Percentiles rank a stretch among this genome's conserved stretches.
phyloP scores from a whole-genome alignment of 2,797 vertebrate genomes.

The Cyclopterus lumpus region DNA sequence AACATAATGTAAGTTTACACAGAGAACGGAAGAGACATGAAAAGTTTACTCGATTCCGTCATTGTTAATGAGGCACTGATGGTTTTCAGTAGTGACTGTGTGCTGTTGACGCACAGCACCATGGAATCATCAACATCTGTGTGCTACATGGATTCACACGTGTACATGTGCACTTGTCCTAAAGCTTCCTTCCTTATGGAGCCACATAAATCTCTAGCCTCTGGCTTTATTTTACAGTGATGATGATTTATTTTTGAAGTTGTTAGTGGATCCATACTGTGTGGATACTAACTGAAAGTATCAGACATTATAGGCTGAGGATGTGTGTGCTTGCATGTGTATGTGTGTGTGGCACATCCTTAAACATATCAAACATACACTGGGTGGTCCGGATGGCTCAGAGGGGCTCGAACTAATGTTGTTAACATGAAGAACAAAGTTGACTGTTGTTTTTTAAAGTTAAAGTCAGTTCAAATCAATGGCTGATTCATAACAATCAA shows the following conservation, averaged over 20 bases:
- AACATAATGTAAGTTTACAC: background rate
- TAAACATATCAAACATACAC: conserved; percentile 41
- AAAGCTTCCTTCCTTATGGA: conserved; percentile 22
- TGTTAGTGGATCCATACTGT: conserved; percentile 22
- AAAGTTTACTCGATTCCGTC: conserved; percentile 7
- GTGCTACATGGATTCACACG: conserved; percentile 27
- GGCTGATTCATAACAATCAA: background rate
- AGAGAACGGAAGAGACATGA: background rate
- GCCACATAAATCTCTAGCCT: conserved; percentile 21
- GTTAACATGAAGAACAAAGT: conserved; percentile 3
- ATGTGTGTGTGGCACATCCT: conserved; percentile 5
- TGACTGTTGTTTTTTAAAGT: background rate
- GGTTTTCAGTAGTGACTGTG: conserved; percentile 33
- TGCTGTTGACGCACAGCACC: conserved; percentile 54
- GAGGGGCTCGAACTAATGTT: conserved; percentile 21
- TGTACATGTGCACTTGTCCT: conserved; percentile 14
- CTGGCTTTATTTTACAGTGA: conserved; percentile 9
- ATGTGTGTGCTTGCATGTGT: background rate
- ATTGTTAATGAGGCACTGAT: background rate
- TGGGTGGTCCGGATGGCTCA: conserved; percentile 46
- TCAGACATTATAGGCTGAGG: conserved; percentile 1
- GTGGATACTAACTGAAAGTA: conserved; percentile 7
- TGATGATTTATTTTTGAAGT: conserved; percentile 32
- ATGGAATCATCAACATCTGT: conserved; percentile 52
- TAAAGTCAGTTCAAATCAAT: background rate